Evolutionary conservation across 2,888 invertebrate species (phyloP), one percentile per base, ranked within the genome.

Genomic region (Chloroclysta siterata): DNA sequence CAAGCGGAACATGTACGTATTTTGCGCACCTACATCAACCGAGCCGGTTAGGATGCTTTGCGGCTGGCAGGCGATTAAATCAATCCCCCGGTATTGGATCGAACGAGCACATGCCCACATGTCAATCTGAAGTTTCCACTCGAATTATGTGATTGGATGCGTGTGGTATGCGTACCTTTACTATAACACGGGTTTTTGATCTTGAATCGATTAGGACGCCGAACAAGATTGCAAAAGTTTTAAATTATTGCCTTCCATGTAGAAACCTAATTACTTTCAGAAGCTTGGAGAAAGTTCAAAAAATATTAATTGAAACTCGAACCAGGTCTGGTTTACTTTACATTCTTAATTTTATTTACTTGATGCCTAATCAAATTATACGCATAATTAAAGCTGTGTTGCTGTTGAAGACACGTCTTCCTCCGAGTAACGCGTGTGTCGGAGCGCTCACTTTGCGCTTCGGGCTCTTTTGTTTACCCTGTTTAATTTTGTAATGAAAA

Each of bases 301-400:
- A 79, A 78, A 79, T 76, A 77, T 81, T 79, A 81, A 81, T 80
- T 81, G 77, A 81, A 82, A 79, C 68, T 70, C 73, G 71, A 69
- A 65, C 71, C 68, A 56, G 69, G 63, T 64, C 60, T 63, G 14
- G 70, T 76, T 75, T 72, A 75, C 75, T 76, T 75, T 72, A 75
- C 75, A 75, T 80, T 48, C 55, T 52, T 61, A 47, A 63, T 59
- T 55, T 78, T 77, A 78, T 76, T 77, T 74, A 63, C 73, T 70
- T 56, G 65, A 48, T 60, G 58, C 72, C 77, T 78, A 75, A 81
- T 78, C 72, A 78, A 81, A 75, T 80, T 79, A 78, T 71, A 71
- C 69, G 66, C 63, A 62, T 63, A 69, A 72, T 67, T 68, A 68
- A 64, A 60, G 57, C 63, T 11, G 50, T 68, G 67, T 65, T 68